Evolutionary conservation across 2,797 vertebrate genomes (phyloP), one percentile per base, ranked within the genome.

Genomic region (Eospalax fontanierii): DNA sequence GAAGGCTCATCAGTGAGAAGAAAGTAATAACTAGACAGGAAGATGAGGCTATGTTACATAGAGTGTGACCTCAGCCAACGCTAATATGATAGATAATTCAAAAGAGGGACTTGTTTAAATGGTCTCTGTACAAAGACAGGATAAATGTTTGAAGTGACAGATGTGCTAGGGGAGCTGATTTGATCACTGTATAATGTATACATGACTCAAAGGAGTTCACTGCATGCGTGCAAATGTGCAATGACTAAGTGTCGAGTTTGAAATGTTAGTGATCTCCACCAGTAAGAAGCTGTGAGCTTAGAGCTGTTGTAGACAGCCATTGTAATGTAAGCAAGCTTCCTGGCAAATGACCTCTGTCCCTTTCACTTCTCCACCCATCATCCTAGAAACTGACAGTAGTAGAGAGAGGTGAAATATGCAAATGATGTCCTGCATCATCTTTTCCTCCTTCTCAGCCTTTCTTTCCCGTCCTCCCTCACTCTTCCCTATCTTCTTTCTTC

Each of bases 331-430:
- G 87, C 2, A 74, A 22, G 0, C 86, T 54, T 15, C 0, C 35
- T 9, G 4, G 46, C 65, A 70, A 70, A 71, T 0, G n/a, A 6
- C 7, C 26, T 18, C 40, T 57, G 10, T 7, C 33, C 21, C 30
- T 43, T 26, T 33, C 68, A 40, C 2, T 93, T 96, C 73, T 66
- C 11, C 6, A 85, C n/a, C 28, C 43, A 84, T 40, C 73, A 12
- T 82, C 88, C 30, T 22, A 66, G 84, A 35, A 87, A 94, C 9
- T 79, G 40, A 87, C 93, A 93, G 63, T 28, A 93, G 35, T 26
- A 79, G 15, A 35, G 54, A 96, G n/a, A 5, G 50, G 24, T 0
- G 1, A 0, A 2, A 3, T 46, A 63, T 95, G 4, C 21, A 78
- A 28, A 89, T 21, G 68, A 35, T 21, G 10, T 40, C 57, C 21